Evolutionary conservation across 2,888 invertebrate genomes (phyloP).

Genomic region (Linnaemya tessellans): DNA sequence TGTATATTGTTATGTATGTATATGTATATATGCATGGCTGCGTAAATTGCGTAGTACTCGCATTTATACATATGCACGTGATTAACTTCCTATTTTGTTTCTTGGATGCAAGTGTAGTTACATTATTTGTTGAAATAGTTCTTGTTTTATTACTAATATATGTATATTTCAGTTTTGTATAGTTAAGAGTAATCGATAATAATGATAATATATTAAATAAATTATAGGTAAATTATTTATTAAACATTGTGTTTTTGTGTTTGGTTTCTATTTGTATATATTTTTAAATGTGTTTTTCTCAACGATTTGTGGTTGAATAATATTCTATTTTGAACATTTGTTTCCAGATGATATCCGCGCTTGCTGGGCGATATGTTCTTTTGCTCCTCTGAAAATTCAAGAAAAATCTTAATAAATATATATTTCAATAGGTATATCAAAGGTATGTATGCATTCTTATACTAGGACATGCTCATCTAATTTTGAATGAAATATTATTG

Average conservation of each 20-base stretch:
- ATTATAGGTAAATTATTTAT: constrained; percentile 57
- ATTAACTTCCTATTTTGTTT: constrained; percentile 8
- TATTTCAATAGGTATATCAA: no score
- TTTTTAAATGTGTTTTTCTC: background rate
- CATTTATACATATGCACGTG: constrained; percentile 14
- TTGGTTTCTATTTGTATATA: constrained; percentile 28
- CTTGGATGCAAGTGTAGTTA: constrained; percentile 25
- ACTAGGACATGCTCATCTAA: no score
- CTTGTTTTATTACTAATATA: background rate
- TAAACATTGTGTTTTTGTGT: constrained; percentile 64
- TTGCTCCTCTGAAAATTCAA: constrained; percentile 71
- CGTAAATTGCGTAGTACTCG: constrained; percentile 9
- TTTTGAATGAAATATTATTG: no score
- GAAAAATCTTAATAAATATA: background rate
- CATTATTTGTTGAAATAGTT: background rate
- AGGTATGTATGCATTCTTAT: no score
- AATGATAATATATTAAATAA: constrained; percentile 58
- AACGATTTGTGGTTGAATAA: constrained; percentile 36
- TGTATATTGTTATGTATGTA: constrained; percentile 24
- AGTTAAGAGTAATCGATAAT: constrained; percentile 53
- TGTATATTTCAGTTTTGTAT: constrained; percentile 50
- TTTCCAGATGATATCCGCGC: constrained; percentile 63
- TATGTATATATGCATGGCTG: constrained; percentile 2
- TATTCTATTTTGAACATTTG: constrained; percentile 66
- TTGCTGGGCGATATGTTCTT: constrained; percentile 74